Evolutionary conservation across 2,113 vertebrate species (phyloP).

Genomic region (Periophthalmodon schlosseri): DNA sequence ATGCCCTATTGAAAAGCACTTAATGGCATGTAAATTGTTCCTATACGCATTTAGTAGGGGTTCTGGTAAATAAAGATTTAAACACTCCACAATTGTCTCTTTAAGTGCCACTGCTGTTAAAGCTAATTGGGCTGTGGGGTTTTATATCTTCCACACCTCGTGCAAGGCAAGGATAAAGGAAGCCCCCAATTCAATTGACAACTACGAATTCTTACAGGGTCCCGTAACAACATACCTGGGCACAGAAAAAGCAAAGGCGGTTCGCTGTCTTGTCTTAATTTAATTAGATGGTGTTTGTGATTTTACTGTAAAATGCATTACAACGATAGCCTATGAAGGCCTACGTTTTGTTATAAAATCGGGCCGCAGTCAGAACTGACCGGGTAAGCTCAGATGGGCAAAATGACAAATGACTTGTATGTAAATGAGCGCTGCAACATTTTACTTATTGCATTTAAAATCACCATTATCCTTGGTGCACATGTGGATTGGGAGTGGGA

Average conservation of each 20-base stretch:
- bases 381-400: constrained; percentile 31
- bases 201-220: constrained; percentile 28
- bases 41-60: constrained; percentile 85
- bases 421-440: constrained; percentile 70
- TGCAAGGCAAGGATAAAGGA: constrained; percentile 65
- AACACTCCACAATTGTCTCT: constrained; percentile 87
- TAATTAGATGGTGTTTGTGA: constrained; percentile 1
- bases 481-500: constrained; percentile 69
- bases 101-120: constrained; percentile 90
- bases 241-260: background rate
- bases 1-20: constrained; percentile 95
- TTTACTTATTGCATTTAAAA: constrained; percentile 77
- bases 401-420: constrained; percentile 75
- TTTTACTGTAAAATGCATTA: background rate
- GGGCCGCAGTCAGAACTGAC: constrained; percentile 16
- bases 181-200: constrained; percentile 45
- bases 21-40: constrained; percentile 97
- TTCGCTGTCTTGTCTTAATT: constrained; percentile 10
- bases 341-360: constrained; percentile 13
- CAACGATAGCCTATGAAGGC: background rate
- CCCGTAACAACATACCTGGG: constrained; percentile 28
- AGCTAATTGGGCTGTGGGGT: constrained; percentile 86
- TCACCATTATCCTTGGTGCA: constrained; percentile 75
- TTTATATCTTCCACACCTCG: constrained; percentile 78
- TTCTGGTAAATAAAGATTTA: constrained; percentile 97